phyloP scores from a whole-genome alignment of 64 coral and sea anemone species.

The Orbicella faveolata region DNA sequence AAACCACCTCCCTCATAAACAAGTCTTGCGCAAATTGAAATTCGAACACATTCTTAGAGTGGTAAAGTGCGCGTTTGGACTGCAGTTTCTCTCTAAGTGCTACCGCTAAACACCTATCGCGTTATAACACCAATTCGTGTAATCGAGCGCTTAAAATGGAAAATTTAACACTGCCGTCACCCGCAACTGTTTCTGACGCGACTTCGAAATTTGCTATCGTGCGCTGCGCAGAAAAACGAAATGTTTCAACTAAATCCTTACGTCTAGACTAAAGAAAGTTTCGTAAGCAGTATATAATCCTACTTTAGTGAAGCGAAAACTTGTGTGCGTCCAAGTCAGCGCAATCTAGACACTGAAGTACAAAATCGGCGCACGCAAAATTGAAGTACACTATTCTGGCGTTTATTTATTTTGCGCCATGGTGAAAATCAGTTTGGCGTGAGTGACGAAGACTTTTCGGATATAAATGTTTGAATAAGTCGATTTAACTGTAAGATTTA shows the following conservation, averaged over 20 bases:
- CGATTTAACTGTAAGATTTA: not conserved
- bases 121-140: not conserved
- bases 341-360: not conserved
- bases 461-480: not conserved
- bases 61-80: not conserved
- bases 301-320: not conserved
- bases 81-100: not conserved
- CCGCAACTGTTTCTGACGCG: not conserved
- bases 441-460: not conserved
- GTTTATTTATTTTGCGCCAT: conserved; percentile 14
- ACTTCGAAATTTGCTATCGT: not conserved
- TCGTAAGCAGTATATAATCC: not conserved
- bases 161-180: not conserved
- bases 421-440: not conserved
- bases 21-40: not conserved
- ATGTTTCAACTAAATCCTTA: not conserved
- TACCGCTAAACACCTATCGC: not conserved
- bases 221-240: not conserved
- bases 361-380: conserved; percentile 16
- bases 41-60: not conserved
- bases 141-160: not conserved
- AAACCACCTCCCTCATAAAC: not conserved
- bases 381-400: not conserved
- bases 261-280: not conserved
- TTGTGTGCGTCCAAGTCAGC: not conserved